phyloP scores from a whole-genome alignment of 2,113 vertebrate genomes.

The Tautogolabrus adspersus region DNA sequence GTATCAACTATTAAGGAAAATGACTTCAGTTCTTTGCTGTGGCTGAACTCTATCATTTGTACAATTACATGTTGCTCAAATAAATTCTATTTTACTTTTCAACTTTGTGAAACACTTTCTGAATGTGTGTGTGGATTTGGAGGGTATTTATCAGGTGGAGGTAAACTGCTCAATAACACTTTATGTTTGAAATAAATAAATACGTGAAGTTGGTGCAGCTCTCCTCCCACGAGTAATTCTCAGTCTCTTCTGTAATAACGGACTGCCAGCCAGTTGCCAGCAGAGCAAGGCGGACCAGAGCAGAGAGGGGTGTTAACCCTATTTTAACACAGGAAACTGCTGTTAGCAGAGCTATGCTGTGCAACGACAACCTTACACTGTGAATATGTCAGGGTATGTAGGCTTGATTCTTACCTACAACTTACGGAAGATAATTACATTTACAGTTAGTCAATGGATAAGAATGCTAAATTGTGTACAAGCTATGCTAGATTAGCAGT shows the following conservation, averaged over 20 bases:
- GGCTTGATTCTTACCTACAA: background rate
- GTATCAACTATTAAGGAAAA: background rate
- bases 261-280: conserved; percentile 14
- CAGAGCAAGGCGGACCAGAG: conserved; percentile 25
- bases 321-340: background rate
- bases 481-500: conserved; percentile 40
- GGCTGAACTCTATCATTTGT: background rate
- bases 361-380: background rate
- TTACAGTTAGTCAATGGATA: background rate
- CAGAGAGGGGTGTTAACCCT: conserved; percentile 24
- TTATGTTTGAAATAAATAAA: background rate
- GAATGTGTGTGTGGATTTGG: background rate
- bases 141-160: background rate
- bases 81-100: background rate
- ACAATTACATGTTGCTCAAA: conserved; percentile 6
- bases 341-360: background rate
- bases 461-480: background rate
- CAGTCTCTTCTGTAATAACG: no score
- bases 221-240: background rate
- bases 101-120: background rate
- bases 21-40: background rate
- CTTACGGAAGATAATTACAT: background rate
- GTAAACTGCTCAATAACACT: background rate
- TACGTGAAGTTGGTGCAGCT: conserved; percentile 10
- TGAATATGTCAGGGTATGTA: conserved; percentile 41